Evolutionary conservation across 2,888 invertebrate genomes (phyloP).

Genomic region (Agriopis marginaria): DNA sequence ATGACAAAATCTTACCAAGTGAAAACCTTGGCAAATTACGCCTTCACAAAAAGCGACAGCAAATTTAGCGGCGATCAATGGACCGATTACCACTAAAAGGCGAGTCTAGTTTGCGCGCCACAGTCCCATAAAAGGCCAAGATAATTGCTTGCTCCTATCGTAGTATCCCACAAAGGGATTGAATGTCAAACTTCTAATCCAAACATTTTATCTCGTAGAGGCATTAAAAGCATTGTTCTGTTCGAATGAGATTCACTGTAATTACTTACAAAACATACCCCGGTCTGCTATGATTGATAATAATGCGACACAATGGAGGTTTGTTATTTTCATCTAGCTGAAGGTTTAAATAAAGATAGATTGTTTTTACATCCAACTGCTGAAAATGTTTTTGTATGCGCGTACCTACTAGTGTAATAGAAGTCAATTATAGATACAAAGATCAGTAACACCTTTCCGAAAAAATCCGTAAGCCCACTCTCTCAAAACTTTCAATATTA

Average conservation of each 20-base stretch:
- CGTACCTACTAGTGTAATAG: no score
- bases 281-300: background rate
- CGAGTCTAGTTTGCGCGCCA: constrained; percentile 35
- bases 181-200: constrained; percentile 43
- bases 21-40: constrained; percentile 13
- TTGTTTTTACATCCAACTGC: background rate
- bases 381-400: no score
- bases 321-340: background rate
- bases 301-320: background rate
- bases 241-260: constrained; percentile 25
- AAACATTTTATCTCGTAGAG: constrained; percentile 41
- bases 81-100: constrained; percentile 39
- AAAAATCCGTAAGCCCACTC: no score
- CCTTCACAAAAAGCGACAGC: constrained; percentile 32
- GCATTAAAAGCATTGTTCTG: constrained; percentile 38
- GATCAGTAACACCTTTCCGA: no score
- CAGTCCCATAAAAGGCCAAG: constrained; percentile 39
- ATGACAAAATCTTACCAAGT: background rate
- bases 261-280: background rate
- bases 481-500: no score
- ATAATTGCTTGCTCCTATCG: constrained; percentile 43
- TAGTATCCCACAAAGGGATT: constrained; percentile 40
- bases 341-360: background rate
- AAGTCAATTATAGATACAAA: no score
- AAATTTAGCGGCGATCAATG: constrained; percentile 36